Base-by-base conservation (phyloP, 1,140 invertebrate species). In the Cyphomyrmex costatus region DNA sequence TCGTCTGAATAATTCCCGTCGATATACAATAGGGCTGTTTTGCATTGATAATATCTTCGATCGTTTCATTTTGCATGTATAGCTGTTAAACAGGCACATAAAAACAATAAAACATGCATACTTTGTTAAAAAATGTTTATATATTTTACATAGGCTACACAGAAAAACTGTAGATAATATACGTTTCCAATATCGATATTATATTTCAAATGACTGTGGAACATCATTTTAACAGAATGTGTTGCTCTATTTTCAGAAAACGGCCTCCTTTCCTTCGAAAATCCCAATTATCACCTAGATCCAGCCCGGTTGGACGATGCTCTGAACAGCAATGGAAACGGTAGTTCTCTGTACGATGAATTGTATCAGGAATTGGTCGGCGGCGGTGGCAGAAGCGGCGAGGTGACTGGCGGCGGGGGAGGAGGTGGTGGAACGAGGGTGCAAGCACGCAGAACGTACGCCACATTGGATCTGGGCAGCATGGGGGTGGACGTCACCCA, bases 231-330 rank as follows among this genome's bases (percentile, higher is more conserved):
- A 51, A 53, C 30, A 14, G n/a, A 14, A 33, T 12, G 21, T 63
- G 24, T 80, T 14, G 14, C 58, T 86, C 87, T 49, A 89, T 88
- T 92, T 93, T 93, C 96, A 98, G 98, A 98, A 95, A 98, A 98
- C 96, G 97, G 97, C 91, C 96, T 98, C 65, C 95, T 98, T 89
- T 98, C 97, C 89, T 98, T 98, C 95, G 97, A 98, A 95, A 98
- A 98, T 94, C 97, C 98, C 10, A 98, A 98, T 95, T 98, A 98
- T 94, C 97, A 98, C 91, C 95, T 98, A 94, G 97, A 97, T 91
- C 97, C 97, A 65, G 96, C 97, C 36, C 96, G 97, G 2, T 95
- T 98, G 88, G 97, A 97, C 94, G 97, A 98, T 92, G 97, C 97
- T 63, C 95, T 98, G 85, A 98, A 98, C 94, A 97, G 97, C 88